Conservation (phyloP, 1,140 invertebrate genomes). For the Pseudomyrmex flavicornis region DNA sequence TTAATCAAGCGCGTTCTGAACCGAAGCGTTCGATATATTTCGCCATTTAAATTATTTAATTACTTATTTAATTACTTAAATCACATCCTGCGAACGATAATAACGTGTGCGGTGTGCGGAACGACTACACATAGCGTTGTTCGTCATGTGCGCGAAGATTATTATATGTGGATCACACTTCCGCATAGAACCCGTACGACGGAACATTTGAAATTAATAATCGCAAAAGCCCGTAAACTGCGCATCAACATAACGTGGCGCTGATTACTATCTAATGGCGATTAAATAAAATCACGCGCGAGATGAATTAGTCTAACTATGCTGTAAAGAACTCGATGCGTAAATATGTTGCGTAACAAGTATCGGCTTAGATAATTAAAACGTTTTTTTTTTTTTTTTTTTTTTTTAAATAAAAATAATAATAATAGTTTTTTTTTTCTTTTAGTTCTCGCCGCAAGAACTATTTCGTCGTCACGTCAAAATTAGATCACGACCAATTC, state of each 20-base stretch:
- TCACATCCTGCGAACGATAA: not conserved
- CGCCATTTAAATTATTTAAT: not conserved
- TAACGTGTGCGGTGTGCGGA: not conserved
- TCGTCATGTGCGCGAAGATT: too few species aligned
- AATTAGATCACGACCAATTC: too few species aligned
- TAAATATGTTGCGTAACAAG: not conserved
- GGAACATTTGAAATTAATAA: slow-evolving; percentile 35
- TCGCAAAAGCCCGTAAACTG: not conserved
- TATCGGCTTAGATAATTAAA: not conserved
- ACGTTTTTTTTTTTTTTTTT: too few species aligned
- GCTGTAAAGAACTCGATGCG: too few species aligned
- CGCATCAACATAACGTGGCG: not conserved
- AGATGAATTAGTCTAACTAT: too few species aligned
- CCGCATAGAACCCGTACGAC: not conserved
- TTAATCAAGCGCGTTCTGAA: too few species aligned
- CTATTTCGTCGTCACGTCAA: too few species aligned
- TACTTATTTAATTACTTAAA: not conserved
- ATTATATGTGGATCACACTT: slow-evolving; percentile 9
- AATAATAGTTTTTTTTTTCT: too few species aligned
- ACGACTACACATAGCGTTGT: too few species aligned
- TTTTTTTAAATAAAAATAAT: too few species aligned
- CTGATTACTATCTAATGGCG: not conserved
- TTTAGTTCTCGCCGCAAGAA: too few species aligned
- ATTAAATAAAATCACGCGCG: not conserved
- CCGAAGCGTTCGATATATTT: not conserved